Evolutionary conservation across 1,140 invertebrate species (phyloP).

Genomic region (Calephelis virginiensis): DNA sequence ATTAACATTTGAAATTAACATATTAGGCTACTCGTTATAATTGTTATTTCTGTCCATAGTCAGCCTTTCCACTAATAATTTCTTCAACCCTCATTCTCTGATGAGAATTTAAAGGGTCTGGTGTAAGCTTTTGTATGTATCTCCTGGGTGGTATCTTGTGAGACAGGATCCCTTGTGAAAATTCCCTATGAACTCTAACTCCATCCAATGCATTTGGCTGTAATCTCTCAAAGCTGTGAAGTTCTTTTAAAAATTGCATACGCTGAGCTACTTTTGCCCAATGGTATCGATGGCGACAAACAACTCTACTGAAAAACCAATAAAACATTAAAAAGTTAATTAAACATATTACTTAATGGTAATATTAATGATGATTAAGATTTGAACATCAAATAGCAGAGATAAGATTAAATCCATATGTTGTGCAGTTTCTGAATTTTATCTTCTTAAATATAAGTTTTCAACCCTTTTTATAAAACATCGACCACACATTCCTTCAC

Average conservation of each 20-base stretch:
- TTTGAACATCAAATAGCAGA: no score
- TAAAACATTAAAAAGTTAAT: neutral
- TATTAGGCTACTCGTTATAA: neutral
- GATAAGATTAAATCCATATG: no score
- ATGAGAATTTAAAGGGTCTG: slow-evolving; percentile 57
- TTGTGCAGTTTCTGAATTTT: no score
- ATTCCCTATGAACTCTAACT: slow-evolving; percentile 71
- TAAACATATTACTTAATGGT: no score
- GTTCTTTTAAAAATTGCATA: slow-evolving; percentile 70
- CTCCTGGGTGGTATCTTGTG: slow-evolving; percentile 65
- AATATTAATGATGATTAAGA: no score
- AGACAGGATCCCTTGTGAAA: slow-evolving; percentile 71
- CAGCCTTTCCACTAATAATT: slow-evolving; percentile 61
- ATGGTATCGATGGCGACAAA: slow-evolving; percentile 69
- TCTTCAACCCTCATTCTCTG: slow-evolving; percentile 68
- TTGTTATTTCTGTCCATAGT: slow-evolving; percentile 47
- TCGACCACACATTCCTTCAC: no score
- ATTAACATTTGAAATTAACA: no score
- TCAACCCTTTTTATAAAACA: no score
- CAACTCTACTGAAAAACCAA: slow-evolving; percentile 54
- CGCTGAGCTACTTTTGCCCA: slow-evolving; percentile 58
- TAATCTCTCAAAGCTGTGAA: slow-evolving; percentile 65
- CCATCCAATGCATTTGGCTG: slow-evolving; percentile 72
- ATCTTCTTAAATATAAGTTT: no score
- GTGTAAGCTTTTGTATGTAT: slow-evolving; percentile 64